Base-by-base conservation (phyloP, 1,140 invertebrate genomes). In the Psix sp. region DNA sequence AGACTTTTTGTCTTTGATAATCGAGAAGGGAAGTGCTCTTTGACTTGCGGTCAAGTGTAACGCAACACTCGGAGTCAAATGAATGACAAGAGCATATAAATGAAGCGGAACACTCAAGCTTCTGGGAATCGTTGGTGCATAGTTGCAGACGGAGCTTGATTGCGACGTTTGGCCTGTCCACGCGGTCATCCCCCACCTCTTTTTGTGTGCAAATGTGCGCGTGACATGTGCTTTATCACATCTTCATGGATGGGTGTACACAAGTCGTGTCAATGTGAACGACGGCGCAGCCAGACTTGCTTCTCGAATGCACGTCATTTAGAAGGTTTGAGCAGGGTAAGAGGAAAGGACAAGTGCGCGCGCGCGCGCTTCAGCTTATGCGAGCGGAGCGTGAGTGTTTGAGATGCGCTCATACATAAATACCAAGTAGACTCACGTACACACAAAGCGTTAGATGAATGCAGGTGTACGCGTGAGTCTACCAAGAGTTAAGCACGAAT, bases 111-210 rank as follows among this genome's bases (percentile, higher is more conserved):
- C 48, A 49, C 71, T 67, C 70, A 67, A 76, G 43, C 67, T 59
- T 52, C 76, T 71, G 63, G 31, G 59, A 77, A 78, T 80, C 72
- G 52, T 51, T 46, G 43, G 48, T 15, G 11, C 49, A 35, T 29
- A 49, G 59, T 49, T 29, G 16, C 21, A 24, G 21, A 24, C 26
- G 6, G 26, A 10, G 2, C 1, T 49, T 48, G 38, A 51, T 43
- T 56, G 57, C 46, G 54, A 40, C 45, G 18, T 54, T 60, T 48
- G 39, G 33, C 46, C 31, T 33, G 42, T 49, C 38, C 51, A 67
- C 35, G 40, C 31, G 20, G 31, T 15, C 5, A 10, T 2, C 33
- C n/a, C 13, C 33, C n/a, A 10, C 6, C 29, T 14, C 13, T 14
- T 13, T 5, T 11, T 11, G 33, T 21, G 35, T 3, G 17, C 24